A percentile compares a stretch with the other conserved stretches of the same genome.
These are phyloP conservation scores for Petrophora chlorosata DNA, from an alignment of 2,888 invertebrate genomes.

Conservation along the genomic window DNA sequence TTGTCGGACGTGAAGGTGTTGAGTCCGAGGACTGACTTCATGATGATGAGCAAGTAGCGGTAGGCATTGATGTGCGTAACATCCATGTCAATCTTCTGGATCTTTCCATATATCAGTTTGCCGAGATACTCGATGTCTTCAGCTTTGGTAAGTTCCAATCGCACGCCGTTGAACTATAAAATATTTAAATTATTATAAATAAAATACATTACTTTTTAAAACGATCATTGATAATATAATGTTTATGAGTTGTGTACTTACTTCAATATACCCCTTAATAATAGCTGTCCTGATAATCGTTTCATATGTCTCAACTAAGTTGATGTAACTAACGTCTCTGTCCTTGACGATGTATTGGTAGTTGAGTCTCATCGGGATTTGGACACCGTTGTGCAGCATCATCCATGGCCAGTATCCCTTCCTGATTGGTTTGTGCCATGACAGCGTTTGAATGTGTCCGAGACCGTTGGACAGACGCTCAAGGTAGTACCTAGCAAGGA, in stretches of 20 bases:
- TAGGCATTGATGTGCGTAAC: constrained; percentile 72
- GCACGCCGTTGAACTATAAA: constrained; percentile 64
- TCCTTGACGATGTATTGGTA: constrained; percentile 63
- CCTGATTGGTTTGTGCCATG: constrained; percentile 69
- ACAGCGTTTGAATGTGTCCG: constrained; percentile 68
- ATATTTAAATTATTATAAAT: too few species aligned
- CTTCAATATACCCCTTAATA: constrained; percentile 78
- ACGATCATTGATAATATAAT: too few species aligned
- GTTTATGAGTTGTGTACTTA: too few species aligned
- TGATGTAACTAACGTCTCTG: constrained; percentile 53
- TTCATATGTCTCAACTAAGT: constrained; percentile 70
- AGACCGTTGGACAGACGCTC: constrained; percentile 81
- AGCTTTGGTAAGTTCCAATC: constrained; percentile 62
- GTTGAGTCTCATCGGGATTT: constrained; percentile 78
- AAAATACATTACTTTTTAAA: too few species aligned
- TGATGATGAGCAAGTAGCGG: constrained; percentile 83
- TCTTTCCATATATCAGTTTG: constrained; percentile 75
- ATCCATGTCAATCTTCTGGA: constrained; percentile 66
- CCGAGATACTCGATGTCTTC: constrained; percentile 83
- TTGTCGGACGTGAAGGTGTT: constrained; percentile 62
- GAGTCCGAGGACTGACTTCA: constrained; percentile 75
- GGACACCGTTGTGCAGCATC: constrained; percentile 80
- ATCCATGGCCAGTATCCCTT: constrained; percentile 84
- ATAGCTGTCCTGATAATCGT: constrained; percentile 83
- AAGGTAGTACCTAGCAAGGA: constrained; percentile 85